Evolutionary conservation across 2,797 vertebrate species (phyloP), one percentile per base, ranked within the genome.

Genomic region (Sarcophilus harrisii): DNA sequence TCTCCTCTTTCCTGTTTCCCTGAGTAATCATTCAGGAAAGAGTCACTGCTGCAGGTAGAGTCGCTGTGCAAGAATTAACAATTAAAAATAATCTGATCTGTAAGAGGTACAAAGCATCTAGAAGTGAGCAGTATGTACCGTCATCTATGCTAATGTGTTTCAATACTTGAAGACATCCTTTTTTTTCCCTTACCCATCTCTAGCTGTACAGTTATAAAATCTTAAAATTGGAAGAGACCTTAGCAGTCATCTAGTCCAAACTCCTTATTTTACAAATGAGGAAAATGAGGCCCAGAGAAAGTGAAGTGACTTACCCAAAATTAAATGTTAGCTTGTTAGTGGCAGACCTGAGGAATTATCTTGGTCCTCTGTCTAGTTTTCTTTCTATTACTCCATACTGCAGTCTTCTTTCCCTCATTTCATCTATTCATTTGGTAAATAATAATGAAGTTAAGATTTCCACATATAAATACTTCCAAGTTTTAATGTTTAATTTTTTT

Each of bases 321-420:
- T 73, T 73, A 73, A 73, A 38, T 81, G 73, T 81, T 38, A 73
- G 66, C 16, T 73, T 45, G 38, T 81, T 81, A 81, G 27, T 59
- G 18, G 14, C 32, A 73, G 62, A 81, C 38, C 24, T 24, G 73
- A 81, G 45, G 8, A 81, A 21, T 81, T 81, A n/a, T 38, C 66
- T 81, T 81, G 38, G 21, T 12, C n/a, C n/a, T 81, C 38, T 81
- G 8, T 81, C 2, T 81, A 45, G n/a, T 45, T 18, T 73, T 38
- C 38, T 81, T 81, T 81, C 38, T 81, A 3, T 21, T 81, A 45
- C 21, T 21, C 9, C 12, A 6, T 10, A 81, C n/a, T 81, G 21
- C n/a, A 93, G 45, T 32, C 30, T 91, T 96, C 14, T 93, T 93
- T 95, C 93, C 62, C 94, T 95, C 87, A 94, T 58, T 92, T 58